These are phyloP conservation scores for Polymixis flavicincta DNA, from an alignment of 2,888 invertebrate genomes.

Conservation along the genomic window DNA sequence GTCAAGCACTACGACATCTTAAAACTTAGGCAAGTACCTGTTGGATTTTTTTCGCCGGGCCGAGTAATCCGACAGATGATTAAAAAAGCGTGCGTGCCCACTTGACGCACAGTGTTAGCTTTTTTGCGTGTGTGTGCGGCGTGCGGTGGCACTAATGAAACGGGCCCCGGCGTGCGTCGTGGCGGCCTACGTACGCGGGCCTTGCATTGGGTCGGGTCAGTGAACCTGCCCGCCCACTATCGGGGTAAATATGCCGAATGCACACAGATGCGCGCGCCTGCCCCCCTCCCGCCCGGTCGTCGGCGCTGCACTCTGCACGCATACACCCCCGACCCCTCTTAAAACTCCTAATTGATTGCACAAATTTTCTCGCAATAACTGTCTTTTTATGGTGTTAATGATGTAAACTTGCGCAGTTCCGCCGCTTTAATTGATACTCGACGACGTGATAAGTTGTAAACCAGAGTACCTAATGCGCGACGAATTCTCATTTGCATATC, in stretches of 20 bases:
- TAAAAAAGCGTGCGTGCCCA: constrained; percentile 85
- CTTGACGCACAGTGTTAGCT: constrained; percentile 87
- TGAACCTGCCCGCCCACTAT: constrained; percentile 89
- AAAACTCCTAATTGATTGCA: constrained; percentile 91
- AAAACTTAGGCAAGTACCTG: constrained; percentile 67
- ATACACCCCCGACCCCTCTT: constrained; percentile 84
- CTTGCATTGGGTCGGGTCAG: constrained; percentile 90
- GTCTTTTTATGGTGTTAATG: constrained; percentile 90
- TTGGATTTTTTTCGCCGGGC: constrained; percentile 62
- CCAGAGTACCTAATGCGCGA: constrained; percentile 74
- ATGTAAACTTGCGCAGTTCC: constrained; percentile 89
- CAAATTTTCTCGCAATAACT: constrained; percentile 90
- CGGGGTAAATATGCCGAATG: constrained; percentile 91
- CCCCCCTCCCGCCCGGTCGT: constrained; percentile 76
- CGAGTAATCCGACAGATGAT: constrained; percentile 73
- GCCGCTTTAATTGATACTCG: constrained; percentile 86
- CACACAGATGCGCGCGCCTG: constrained; percentile 90
- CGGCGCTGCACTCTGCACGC: constrained; percentile 87
- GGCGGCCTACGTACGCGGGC: constrained; percentile 87
- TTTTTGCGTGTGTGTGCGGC: constrained; percentile 81
- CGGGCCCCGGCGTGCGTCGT: constrained; percentile 84
- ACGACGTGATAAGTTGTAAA: constrained; percentile 79
- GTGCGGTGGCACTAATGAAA: constrained; percentile 87
- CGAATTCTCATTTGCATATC: constrained; percentile 79
- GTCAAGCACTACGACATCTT: constrained; percentile 52